A percentile compares a stretch with the other conserved stretches of the same genome.
Conservation (phyloP, 2,888 invertebrate species). For the Pterobdella sp. region DNA sequence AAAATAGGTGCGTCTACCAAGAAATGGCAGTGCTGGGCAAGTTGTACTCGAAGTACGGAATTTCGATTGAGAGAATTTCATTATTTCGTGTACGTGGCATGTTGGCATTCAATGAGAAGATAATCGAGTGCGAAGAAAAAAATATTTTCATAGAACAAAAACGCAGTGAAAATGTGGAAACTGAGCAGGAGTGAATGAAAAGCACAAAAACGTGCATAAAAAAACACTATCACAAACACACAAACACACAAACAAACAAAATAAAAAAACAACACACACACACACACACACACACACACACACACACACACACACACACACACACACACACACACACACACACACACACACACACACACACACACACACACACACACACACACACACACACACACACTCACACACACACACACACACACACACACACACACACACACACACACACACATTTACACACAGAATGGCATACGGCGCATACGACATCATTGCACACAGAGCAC, state of each 20-base stretch:
- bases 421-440: not conserved
- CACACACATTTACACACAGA: not conserved
- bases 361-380: conserved; percentile 15
- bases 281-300: conserved; percentile 20
- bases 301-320: conserved; percentile 17
- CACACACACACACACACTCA: conserved; percentile 18
- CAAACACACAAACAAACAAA: conserved; percentile 11
- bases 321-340: conserved; percentile 12
- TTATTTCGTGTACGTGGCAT: too few species aligned
- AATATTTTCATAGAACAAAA: not conserved
- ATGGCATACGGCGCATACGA: not conserved
- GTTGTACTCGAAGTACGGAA: too few species aligned
- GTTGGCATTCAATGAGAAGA: too few species aligned
- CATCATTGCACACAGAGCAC: not conserved
- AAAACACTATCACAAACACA: not conserved
- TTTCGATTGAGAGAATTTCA: too few species aligned
- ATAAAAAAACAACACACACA: not conserved
- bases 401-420: conserved; percentile 9
- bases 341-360: conserved; percentile 17
- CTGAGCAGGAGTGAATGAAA: not conserved
- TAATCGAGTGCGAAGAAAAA: too few species aligned
- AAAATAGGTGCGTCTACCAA: too few species aligned
- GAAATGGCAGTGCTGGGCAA: too few species aligned
- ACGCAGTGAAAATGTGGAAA: not conserved
- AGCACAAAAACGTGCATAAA: not conserved